Percentiles rank a stretch among this genome's conserved stretches.
Conservation (phyloP, 2,797 vertebrate species). For the Rhyacichthys aspro region DNA sequence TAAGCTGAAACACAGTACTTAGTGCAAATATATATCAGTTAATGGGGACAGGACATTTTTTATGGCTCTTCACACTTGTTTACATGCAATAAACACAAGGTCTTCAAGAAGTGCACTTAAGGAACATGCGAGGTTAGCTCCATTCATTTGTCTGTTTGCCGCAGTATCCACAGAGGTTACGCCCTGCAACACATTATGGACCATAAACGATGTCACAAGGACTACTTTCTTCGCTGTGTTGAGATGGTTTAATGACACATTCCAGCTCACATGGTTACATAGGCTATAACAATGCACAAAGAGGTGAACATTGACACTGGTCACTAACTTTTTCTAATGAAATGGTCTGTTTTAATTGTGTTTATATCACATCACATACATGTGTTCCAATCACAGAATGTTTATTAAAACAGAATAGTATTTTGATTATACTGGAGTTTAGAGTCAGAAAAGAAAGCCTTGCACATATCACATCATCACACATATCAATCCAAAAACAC, state of each 20-base stretch:
- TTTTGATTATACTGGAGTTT: no score
- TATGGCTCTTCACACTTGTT: conserved; percentile 48
- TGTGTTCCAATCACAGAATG: no score
- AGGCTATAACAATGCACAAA: no score
- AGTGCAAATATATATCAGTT: conserved; percentile 50
- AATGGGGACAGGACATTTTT: conserved; percentile 48
- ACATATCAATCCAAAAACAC: no score
- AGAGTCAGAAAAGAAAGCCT: no score
- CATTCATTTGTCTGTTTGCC: conserved; percentile 38
- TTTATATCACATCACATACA: neutral
- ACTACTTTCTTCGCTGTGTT: no score
- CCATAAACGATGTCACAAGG: neutral
- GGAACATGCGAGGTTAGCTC: conserved; percentile 23
- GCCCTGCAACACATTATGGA: conserved; percentile 24
- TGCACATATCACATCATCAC: no score
- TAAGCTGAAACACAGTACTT: conserved; percentile 56
- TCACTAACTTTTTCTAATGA: conserved; percentile 11
- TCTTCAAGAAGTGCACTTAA: conserved; percentile 45
- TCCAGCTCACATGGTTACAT: no score
- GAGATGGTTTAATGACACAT: no score
- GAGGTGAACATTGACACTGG: no score
- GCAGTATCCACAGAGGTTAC: conserved; percentile 41
- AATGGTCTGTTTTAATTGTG: conserved; percentile 17
- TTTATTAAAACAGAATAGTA: no score
- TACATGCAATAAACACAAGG: conserved; percentile 52